Evolutionary conservation across 2,888 invertebrate genomes (phyloP).

Genomic region (Leucozona laternaria): DNA sequence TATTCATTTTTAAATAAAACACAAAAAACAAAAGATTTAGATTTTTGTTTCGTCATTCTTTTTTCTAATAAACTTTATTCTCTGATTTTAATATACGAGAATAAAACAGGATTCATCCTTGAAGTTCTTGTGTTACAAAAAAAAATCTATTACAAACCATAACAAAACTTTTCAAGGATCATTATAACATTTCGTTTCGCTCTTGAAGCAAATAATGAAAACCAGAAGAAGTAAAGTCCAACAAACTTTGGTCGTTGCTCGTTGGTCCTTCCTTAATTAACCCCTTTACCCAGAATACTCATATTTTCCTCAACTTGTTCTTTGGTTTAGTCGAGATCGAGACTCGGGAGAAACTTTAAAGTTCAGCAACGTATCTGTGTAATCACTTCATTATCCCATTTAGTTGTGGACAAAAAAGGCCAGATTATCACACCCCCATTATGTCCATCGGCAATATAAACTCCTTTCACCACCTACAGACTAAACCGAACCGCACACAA

Average conservation of each 20-base stretch:
- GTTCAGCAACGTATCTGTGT: conserved; percentile 72
- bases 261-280: conserved; percentile 69
- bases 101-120: conserved; percentile 10
- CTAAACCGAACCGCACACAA: conserved; percentile 12
- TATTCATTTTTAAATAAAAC: not conserved
- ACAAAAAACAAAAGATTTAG: not conserved
- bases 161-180: conserved; percentile 68
- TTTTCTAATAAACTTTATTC: conserved; percentile 14
- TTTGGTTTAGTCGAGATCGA: conserved; percentile 15
- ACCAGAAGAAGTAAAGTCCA: conserved; percentile 53
- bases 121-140: not conserved
- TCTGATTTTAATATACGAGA: conserved; percentile 2
- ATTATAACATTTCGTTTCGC: conserved; percentile 54
- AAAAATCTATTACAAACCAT: conserved; percentile 41
- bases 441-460: conserved; percentile 44
- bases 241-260: conserved; percentile 62
- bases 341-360: conserved; percentile 68
- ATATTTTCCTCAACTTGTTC: conserved; percentile 49
- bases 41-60: not conserved
- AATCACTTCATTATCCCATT: conserved; percentile 76
- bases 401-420: conserved; percentile 59
- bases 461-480: conserved; percentile 26
- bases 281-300: conserved; percentile 36
- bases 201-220: conserved; percentile 32
- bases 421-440: conserved; percentile 64